phyloP scores from a whole-genome alignment of 2,797 vertebrate genomes.

The Macrochelys suwanniensis region DNA sequence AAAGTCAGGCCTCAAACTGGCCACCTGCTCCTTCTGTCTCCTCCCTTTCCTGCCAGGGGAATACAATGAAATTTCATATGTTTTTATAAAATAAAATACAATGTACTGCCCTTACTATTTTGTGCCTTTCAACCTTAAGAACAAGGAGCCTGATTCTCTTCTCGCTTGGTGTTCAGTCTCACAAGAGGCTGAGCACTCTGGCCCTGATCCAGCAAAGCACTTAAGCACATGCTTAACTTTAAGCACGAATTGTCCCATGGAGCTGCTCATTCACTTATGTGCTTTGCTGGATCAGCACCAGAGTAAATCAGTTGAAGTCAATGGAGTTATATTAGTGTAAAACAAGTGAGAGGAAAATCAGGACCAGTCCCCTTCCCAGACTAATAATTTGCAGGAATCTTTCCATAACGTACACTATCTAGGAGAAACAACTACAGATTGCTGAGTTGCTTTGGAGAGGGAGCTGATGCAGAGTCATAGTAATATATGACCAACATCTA shows the following conservation, averaged over 20 bases:
- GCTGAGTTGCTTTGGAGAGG: slow-evolving; percentile 13
- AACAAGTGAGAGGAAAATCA: slow-evolving; percentile 22
- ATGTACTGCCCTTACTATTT: slow-evolving; percentile 9
- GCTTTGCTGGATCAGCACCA: slow-evolving; percentile 17
- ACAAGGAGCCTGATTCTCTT: slow-evolving; percentile 3
- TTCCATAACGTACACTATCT: slow-evolving; percentile 31
- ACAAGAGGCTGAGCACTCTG: slow-evolving; percentile 27
- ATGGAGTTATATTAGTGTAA: not conserved
- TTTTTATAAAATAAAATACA: slow-evolving; percentile 31
- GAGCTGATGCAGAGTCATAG: not conserved
- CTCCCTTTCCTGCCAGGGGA: not conserved
- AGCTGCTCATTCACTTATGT: not conserved
- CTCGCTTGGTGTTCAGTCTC: slow-evolving; percentile 37
- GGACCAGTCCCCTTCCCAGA: not conserved
- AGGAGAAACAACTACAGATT: slow-evolving; percentile 6
- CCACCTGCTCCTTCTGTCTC: slow-evolving; percentile 26
- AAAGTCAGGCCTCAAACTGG: not conserved
- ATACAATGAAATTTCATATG: not conserved
- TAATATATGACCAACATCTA: not conserved
- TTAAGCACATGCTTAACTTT: fast-evolving
- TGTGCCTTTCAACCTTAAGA: not conserved
- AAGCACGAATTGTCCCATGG: not conserved
- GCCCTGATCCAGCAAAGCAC: not conserved
- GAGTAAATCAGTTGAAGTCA: slow-evolving; percentile 40
- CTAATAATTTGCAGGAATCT: not conserved